Evolutionary conservation across 2,797 vertebrate genomes (phyloP), one percentile per base, ranked within the genome.

Genomic region (Tachyglossus aculeatus): DNA sequence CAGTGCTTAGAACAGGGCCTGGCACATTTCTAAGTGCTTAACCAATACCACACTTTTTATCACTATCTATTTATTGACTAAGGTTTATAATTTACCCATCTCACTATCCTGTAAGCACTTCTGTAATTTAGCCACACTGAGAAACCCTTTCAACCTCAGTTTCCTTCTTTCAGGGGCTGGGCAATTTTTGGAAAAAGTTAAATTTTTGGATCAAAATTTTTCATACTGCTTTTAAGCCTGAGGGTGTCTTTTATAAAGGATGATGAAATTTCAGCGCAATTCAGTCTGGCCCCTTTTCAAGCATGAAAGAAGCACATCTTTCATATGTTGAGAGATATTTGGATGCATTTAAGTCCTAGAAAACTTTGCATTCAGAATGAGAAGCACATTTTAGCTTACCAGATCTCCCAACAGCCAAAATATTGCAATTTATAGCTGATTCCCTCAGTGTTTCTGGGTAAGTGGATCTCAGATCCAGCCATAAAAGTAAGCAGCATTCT

Each of bases 141-240:
- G 32, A 44, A 12, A 19, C 16, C 64, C 50, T 62, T 43, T 15
- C n/a, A 41, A 24, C 45, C 70, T 67, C 61, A 61, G 44, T 68
- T 50, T 3, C 21, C 24, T 60, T 18, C 50, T 54, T 63, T 67
- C 33, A 60, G 57, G n/a, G 29, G 27, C 15, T 53, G 21, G 24
- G 25, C 38, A 57, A 57, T 6, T 36, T 59, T 61, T 45, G 60
- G 33, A 58, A 59, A 55, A 67, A 70, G 67, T 52, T 71, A 44
- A 63, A 63, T 27, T 27, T 69, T 53, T 34, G 18, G 71, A 33
- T 60, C 19, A 71, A 73, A 71, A 77, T 60, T 36, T 39, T 66
- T 63, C 32, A 63, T 63, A n/a, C 19, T 61, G 3, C 69, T n/a
- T 73, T 25, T 56, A 40, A 60, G 21, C 39, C 10, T 65, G n/a